Evolutionary conservation across 2,888 invertebrate genomes (phyloP).

Genomic region (Luperina testacea): DNA sequence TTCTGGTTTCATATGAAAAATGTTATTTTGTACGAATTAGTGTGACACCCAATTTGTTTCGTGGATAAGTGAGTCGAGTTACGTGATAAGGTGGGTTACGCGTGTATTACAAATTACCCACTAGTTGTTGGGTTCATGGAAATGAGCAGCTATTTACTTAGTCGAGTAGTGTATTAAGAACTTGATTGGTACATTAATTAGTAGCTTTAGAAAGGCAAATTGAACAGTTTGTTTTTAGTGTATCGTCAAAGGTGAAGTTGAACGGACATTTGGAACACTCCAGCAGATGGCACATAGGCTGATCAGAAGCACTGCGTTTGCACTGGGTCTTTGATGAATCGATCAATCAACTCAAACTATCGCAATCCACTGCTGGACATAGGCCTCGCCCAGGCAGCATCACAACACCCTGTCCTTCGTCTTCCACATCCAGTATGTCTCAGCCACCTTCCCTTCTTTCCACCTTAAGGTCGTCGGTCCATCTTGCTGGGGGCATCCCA

Average conservation of each 20-base stretch:
- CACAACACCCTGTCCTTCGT: background rate
- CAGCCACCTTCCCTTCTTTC: background rate
- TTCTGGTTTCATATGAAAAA: constrained; percentile 4
- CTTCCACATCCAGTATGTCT: background rate
- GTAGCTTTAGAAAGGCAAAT: background rate
- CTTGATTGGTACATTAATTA: background rate
- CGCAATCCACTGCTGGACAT: background rate
- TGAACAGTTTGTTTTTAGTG: background rate
- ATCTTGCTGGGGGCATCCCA: background rate
- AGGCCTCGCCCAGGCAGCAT: background rate
- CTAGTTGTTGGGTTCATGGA: background rate
- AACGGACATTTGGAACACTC: background rate
- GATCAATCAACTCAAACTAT: background rate
- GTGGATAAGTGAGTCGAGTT: background rate
- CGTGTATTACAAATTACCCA: background rate
- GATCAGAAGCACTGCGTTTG: background rate
- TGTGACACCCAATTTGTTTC: constrained; percentile 13
- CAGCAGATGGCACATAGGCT: background rate
- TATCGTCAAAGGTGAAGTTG: background rate
- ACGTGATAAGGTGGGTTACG: background rate
- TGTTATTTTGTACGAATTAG: constrained; percentile 12
- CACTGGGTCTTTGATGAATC: background rate
- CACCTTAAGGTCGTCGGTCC: background rate
- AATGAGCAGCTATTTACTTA: background rate
- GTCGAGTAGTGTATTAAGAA: no score